Evolutionary conservation across 92 coral and sea anemone genomes (phyloP).

Genomic region (Siderastrea radians): DNA sequence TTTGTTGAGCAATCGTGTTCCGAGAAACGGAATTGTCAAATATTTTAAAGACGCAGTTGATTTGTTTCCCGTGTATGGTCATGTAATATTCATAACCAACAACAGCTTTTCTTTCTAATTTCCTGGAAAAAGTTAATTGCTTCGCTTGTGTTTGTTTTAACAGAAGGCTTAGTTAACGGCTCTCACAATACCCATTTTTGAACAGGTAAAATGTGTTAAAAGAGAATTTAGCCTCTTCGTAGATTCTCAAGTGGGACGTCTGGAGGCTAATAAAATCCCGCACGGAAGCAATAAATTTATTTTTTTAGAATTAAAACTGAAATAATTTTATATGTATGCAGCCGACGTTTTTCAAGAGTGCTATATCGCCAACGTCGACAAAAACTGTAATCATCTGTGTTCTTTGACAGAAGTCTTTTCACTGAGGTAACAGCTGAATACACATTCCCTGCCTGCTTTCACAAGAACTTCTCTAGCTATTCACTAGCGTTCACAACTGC

Average conservation of each 20-base stretch:
- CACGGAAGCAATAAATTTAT: no score
- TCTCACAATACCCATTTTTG: no score
- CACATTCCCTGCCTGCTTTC: not conserved
- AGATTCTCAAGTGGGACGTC: no score
- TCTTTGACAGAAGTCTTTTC: not conserved
- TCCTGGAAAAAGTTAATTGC: not conserved
- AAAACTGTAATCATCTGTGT: not conserved
- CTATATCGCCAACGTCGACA: not conserved
- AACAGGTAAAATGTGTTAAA: no score
- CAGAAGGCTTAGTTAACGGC: not conserved
- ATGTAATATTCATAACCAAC: no score
- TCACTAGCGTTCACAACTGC: not conserved
- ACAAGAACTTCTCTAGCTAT: not conserved
- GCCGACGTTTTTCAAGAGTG: not conserved
- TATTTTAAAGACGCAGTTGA: no score
- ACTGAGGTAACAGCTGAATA: not conserved
- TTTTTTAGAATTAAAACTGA: no score
- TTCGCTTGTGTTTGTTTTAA: not conserved
- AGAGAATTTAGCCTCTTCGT: no score
- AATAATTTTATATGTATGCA: not conserved
- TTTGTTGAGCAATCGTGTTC: no score
- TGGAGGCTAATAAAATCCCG: no score
- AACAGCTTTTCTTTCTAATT: not conserved
- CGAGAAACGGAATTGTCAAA: no score
- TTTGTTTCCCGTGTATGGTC: no score